These are phyloP conservation scores for Lamproptera curius DNA, from an alignment of 2,888 invertebrate genomes.

Conservation along the genomic window DNA sequence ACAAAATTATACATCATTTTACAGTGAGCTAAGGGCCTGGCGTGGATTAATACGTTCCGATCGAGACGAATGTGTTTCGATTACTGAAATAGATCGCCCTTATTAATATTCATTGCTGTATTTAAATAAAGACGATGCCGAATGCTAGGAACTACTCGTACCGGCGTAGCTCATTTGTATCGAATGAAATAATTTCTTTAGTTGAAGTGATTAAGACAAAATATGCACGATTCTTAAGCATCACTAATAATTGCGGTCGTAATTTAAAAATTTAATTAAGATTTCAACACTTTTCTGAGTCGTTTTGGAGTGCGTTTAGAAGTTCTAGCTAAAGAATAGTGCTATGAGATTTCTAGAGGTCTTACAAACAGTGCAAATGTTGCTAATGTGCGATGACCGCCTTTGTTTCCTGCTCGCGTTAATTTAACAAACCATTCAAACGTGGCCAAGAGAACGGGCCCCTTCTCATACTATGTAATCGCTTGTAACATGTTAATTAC, in stretches of 20 bases:
- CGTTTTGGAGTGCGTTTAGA: background rate
- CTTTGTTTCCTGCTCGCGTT: conserved; percentile 28
- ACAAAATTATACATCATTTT: background rate
- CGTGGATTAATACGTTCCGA: conserved; percentile 13
- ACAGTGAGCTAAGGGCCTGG: background rate
- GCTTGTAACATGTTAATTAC: conserved; percentile 28
- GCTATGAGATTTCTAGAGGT: background rate
- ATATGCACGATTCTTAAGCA: background rate
- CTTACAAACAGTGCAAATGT: conserved; percentile 1
- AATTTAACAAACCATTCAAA: conserved; percentile 26
- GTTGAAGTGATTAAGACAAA: background rate
- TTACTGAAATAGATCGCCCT: conserved; percentile 1
- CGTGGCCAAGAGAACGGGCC: conserved; percentile 14
- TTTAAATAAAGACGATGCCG: conserved; percentile 3
- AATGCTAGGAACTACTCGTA: background rate
- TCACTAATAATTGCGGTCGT: background rate
- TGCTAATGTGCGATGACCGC: conserved; percentile 32
- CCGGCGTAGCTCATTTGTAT: background rate
- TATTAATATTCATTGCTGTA: conserved; percentile 7
- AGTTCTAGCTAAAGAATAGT: background rate
- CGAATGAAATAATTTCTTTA: no score
- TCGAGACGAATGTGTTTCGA: conserved; percentile 9
- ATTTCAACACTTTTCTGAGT: background rate
- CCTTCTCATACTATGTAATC: conserved; percentile 26
- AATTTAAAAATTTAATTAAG: background rate